Evolutionary conservation across 2,113 vertebrate species (phyloP), one percentile per base, ranked within the genome.

Genomic region (Mesitornis unicolor): DNA sequence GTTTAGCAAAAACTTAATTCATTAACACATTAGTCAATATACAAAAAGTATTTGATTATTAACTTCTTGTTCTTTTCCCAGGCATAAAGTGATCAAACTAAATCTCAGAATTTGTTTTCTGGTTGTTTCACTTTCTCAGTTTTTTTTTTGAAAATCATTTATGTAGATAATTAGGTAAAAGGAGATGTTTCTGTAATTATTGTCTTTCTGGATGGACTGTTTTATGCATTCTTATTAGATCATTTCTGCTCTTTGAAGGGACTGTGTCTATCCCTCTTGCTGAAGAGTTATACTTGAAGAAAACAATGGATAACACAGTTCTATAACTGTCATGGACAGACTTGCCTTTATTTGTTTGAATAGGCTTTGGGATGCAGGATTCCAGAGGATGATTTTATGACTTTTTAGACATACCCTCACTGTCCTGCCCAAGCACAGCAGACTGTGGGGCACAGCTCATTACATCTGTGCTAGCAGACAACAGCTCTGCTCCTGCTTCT

Each of bases 401-500:
- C 53, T 85, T 91, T 85, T 83, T 87, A 67, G 59, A 77, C n/a
- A 61, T 6, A 57, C 50, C 25, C 26, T 86, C 28, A 60, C 84
- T 59, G 45, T 67, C 38, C 83, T 77, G 54, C 24, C 70, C 77
- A 54, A 87, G 51, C 38, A 70, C 35, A 59, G 42, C 59, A 88
- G 43, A 67, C 17, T 31, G 11, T 24, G n/a, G 26, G 31, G 40
- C 47, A 75, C 42, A 81, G 68, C 76, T 70, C 43, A 15, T 70
- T 77, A 67, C 56, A 78, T 80, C 64, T 78, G 64, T 63, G 29
- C 42, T 87, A 80, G 33, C 51, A 86, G 68, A 93, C 76, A 86
- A 92, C 74, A 51, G 38, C 35, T 88, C 73, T 84, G 43, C 60
- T 96, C 65, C 95, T 86, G 25, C 56, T 91, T 83, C 87, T 90